These are phyloP conservation scores for Drosophila suboccidentalis DNA, from an alignment of 2,888 invertebrate genomes.

Conservation along the genomic window DNA sequence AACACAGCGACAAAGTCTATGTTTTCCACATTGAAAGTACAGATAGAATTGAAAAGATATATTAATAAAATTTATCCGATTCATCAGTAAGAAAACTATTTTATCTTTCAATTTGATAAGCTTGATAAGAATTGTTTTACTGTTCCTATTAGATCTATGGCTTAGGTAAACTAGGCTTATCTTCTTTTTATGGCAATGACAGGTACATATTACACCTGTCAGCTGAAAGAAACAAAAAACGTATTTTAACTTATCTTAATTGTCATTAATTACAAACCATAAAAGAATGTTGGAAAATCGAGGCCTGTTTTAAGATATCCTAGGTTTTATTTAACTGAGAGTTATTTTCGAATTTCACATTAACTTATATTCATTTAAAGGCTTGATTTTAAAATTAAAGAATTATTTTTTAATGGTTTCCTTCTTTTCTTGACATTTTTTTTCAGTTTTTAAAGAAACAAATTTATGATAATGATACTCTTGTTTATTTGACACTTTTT, in stretches of 20 bases:
- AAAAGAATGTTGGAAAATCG: background rate
- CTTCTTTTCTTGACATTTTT: too few relatives aligned
- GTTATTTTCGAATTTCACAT: background rate
- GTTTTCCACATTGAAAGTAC: background rate
- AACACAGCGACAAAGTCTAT: background rate
- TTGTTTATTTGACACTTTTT: background rate
- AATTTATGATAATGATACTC: background rate
- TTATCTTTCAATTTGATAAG: background rate
- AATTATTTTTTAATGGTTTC: background rate
- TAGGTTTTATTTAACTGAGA: background rate
- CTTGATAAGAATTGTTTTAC: conserved; percentile 10
- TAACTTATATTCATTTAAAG: background rate
- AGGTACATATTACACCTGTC: conserved; percentile 31
- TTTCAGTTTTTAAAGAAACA: background rate
- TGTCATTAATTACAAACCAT: background rate
- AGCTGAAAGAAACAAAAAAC: conserved; percentile 29
- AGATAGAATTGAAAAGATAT: background rate
- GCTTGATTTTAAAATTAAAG: too few relatives aligned
- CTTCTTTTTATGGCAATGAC: conserved; percentile 1
- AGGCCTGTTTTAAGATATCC: background rate
- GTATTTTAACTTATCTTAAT: conserved; percentile 9
- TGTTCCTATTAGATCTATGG: background rate
- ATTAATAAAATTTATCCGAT: background rate
- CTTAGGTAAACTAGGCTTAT: conserved; percentile 17
- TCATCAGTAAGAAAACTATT: background rate